Conservation (phyloP, 2,797 vertebrate genomes). For the Enoplosus armatus region DNA sequence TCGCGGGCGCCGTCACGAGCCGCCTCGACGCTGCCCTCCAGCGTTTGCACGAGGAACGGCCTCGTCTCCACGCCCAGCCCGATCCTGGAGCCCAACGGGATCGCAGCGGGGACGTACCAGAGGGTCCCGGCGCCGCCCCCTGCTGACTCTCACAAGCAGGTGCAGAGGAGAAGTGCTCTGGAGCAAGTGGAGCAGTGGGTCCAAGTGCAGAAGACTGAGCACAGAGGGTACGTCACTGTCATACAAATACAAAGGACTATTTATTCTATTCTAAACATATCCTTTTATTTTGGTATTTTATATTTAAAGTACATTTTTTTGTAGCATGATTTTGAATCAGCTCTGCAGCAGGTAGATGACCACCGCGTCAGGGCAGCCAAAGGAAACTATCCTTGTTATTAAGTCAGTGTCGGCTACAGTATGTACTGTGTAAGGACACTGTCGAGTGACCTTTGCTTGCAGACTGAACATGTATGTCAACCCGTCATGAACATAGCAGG, state of each 20-base stretch:
- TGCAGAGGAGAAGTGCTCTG: conserved; percentile 88
- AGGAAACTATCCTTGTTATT: background rate
- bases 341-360: background rate
- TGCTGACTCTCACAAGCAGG: conserved; percentile 82
- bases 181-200: conserved; percentile 95
- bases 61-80: conserved; percentile 82
- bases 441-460: background rate
- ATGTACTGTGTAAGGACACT: background rate
- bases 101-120: conserved; percentile 83
- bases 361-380: background rate
- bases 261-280: background rate
- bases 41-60: conserved; percentile 87
- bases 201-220: conserved; percentile 91
- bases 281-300: background rate
- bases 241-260: background rate
- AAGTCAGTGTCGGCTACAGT: background rate
- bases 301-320: background rate
- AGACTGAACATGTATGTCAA: background rate
- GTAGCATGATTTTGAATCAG: background rate
- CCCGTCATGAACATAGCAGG: background rate
- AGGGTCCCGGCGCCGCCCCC: conserved; percentile 81
- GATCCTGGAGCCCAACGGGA: conserved; percentile 92
- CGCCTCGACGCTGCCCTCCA: conserved; percentile 75
- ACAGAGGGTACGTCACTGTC: conserved; percentile 74
- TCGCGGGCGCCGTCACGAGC: conserved; percentile 75